Evolutionary conservation across 1,140 invertebrate genomes (phyloP).

Genomic region (Cheumatopsyche charites): DNA sequence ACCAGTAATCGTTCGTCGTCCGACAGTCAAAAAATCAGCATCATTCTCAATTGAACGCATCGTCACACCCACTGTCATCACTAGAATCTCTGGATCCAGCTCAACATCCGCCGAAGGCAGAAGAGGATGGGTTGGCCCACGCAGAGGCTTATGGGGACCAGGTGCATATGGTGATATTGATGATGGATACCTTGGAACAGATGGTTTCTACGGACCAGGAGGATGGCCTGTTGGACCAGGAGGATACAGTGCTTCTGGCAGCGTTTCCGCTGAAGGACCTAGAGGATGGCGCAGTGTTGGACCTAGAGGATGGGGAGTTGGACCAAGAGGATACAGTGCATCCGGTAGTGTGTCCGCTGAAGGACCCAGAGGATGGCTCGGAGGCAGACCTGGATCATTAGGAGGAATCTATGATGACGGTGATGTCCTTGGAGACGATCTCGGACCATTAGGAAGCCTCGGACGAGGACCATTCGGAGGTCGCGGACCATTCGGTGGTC

Average conservation of each 20-base stretch:
- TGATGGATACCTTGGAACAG: neutral
- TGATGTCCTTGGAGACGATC: neutral
- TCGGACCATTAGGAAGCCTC: neutral
- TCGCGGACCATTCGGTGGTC: neutral
- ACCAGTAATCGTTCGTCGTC: neutral
- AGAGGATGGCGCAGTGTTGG: neutral
- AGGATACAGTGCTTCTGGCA: neutral
- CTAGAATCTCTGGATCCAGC: neutral
- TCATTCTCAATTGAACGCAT: conserved; percentile 6
- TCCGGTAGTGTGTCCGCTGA: neutral
- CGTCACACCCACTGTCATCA: conserved; percentile 18
- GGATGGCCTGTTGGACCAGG: neutral
- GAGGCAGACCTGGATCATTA: neutral
- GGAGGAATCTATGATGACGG: neutral
- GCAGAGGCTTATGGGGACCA: neutral
- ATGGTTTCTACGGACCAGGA: neutral
- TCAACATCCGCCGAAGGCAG: neutral
- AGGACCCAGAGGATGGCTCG: conserved; percentile 23
- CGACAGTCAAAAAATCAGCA: neutral
- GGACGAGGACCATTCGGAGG: neutral
- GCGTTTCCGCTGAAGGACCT: neutral
- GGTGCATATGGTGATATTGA: neutral
- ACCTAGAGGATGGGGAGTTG: neutral
- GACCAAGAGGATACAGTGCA: neutral
- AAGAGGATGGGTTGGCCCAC: neutral